Evolutionary conservation across 2,113 vertebrate genomes (phyloP).

Genomic region (Corydoras maculifer): DNA sequence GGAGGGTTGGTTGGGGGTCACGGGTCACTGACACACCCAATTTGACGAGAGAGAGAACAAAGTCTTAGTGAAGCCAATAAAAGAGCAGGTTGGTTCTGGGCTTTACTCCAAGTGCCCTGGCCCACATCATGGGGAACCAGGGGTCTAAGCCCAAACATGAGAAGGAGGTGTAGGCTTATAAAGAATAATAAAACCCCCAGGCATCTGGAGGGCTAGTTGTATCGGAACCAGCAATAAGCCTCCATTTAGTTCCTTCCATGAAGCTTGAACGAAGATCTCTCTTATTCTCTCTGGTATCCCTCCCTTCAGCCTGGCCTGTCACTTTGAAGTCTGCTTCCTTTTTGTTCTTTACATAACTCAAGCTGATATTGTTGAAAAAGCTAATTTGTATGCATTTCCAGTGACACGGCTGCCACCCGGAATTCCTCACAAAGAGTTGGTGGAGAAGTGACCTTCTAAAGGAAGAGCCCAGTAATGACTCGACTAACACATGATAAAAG

Average conservation of each 20-base stretch:
- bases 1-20: constrained; percentile 45
- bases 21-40: constrained; percentile 58
- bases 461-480: constrained; percentile 36
- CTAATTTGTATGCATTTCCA: constrained; percentile 77
- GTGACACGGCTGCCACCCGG: constrained; percentile 71
- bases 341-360: constrained; percentile 82
- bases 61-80: constrained; percentile 60
- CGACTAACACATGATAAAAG: constrained; percentile 51
- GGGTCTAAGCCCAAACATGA: constrained; percentile 40
- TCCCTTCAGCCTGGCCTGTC: constrained; percentile 32
- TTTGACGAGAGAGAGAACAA: constrained; percentile 67
- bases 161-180: constrained; percentile 23
- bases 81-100: constrained; percentile 66
- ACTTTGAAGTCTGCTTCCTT: constrained; percentile 79
- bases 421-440: constrained; percentile 61
- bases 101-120: constrained; percentile 63
- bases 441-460: constrained; percentile 55
- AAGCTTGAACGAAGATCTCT: constrained; percentile 50
- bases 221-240: constrained; percentile 47
- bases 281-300: constrained; percentile 32
- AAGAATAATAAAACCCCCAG: constrained; percentile 53
- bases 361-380: constrained; percentile 72
- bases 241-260: constrained; percentile 60
- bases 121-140: constrained; percentile 43
- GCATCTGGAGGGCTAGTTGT: constrained; percentile 51